Base-by-base conservation (phyloP, 2,113 vertebrate species). In the Arothron firmamentum region DNA sequence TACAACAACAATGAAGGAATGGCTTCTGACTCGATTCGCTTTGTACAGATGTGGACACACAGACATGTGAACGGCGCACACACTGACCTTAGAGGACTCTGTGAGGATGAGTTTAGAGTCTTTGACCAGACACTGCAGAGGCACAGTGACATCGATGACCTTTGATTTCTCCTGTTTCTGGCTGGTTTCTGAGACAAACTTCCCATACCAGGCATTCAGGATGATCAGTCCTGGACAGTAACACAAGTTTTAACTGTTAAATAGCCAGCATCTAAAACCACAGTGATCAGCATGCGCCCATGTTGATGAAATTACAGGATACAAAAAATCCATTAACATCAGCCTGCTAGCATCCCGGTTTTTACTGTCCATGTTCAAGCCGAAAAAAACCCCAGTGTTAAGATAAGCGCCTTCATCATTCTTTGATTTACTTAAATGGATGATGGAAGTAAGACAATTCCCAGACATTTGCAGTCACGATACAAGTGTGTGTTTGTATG, bases 21-120 rank as follows among this genome's bases (percentile, higher is more conserved):
- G 42, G 42, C 42, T 18, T 3, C 17, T 43, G 42, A 1, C 42
- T 43, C 10, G 12, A 43, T 14, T 43, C 1, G 46, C 46, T 7
- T 8, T 3, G 17, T 38, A 51, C 8, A 62, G 31, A 13, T 41
- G 38, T 25, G 52, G 9, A 38, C 38, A 16, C 38, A 28, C 11
- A 25, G 50, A 46, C 14, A n/a, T n/a, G 18, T n/a, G 55, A 34
- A 6, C 25, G 41, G 21, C 3, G 21, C 15, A 52, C 38, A 25
- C 19, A 61, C 77, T 1, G 76, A 97, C 97, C 94, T 99, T 98
- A 52, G 95, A 96, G 3, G 95, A 91, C 79, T 99, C 96, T 0
- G 96, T 97, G 50, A 99, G 95, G 83, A 97, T 93, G 79, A 99
- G 95, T 71, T 98, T 98, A 0, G 97, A 99, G 82, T 98, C 95